phyloP scores from a whole-genome alignment of 2,888 invertebrate species.

The Leptinotarsa juncta region DNA sequence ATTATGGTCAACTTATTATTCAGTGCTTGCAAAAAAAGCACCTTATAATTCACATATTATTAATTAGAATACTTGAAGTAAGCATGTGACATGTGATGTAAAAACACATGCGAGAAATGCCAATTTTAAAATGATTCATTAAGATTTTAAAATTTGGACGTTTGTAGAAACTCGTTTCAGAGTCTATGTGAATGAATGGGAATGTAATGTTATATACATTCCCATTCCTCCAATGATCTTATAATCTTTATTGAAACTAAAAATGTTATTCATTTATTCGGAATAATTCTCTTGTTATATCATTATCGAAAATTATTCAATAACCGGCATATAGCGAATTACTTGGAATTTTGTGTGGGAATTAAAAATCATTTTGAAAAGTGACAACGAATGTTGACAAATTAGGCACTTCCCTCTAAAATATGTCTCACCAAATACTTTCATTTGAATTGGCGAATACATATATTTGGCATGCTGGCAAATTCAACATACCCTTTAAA shows the following conservation, averaged over 20 bases:
- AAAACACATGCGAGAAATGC: constrained; percentile 6
- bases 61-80: constrained; percentile 29
- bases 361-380: too few relatives aligned
- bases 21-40: constrained; percentile 34
- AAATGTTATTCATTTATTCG: too few relatives aligned
- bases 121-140: not conserved
- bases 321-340: too few relatives aligned
- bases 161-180: too few relatives aligned
- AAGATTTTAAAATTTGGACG: not conserved
- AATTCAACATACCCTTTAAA: not conserved
- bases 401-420: not conserved
- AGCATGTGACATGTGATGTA: constrained; percentile 23
- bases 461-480: not conserved
- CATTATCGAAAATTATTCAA: too few relatives aligned
- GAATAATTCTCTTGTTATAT: too few relatives aligned
- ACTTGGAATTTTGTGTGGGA: too few relatives aligned
- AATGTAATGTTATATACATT: not conserved
- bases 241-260: too few relatives aligned
- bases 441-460: not conserved
- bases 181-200: too few relatives aligned
- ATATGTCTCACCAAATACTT: not conserved
- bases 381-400: too few relatives aligned
- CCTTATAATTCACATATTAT: constrained; percentile 16
- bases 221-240: too few relatives aligned
- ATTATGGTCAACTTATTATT: constrained; percentile 20